Base-by-base conservation (phyloP, 2,113 vertebrate genomes). In the Drymodes brunneopygia region DNA sequence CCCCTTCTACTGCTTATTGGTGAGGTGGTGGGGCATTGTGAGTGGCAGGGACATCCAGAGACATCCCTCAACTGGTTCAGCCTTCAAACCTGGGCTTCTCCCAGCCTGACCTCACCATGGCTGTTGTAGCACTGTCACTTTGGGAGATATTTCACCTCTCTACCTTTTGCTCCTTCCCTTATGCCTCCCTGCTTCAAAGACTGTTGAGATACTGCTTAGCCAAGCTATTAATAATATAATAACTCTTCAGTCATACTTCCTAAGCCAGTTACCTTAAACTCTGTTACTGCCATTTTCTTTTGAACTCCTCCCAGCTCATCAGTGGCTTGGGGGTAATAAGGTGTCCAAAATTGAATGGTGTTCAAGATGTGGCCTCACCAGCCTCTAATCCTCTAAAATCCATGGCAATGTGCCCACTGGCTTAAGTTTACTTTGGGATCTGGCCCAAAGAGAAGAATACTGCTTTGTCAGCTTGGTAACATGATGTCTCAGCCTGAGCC, bases 1-100 rank as follows among this genome's bases (percentile, higher is more conserved):
- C 6, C 22, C 15, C 2, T 10, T 62, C 4, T 8, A 4, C 11
- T 11, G 6, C 42, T 67, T 47, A 33, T 18, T 44, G 23, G 25
- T 28, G 10, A 85, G 16, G 19, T 44, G 27, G 4, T 35, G 12
- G 11, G 12, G 6, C 0, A 0, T 11, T 66, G 51, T 57, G 40
- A 10, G 36, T 24, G 25, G 7, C 5, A 2, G 36, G 5, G 12
- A 47, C 27, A 66, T 3, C 38, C 25, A 54, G 47, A 56, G 47
- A 25, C 19, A 74, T 48, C 33, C 40, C 9, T 67, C 24, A 67
- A 9, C 12, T 67, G 53, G 29, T 27, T 78, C 56, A 90, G 42
- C 19, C 64, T 61, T 85, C 60, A 70, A 33, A 65, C 20, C 36
- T 70, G 56, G n/a, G 8, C 33, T 90, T 90, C 36, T 81, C 36